Conservation (phyloP, 2,797 vertebrate genomes). For the Merluccius polli region DNA sequence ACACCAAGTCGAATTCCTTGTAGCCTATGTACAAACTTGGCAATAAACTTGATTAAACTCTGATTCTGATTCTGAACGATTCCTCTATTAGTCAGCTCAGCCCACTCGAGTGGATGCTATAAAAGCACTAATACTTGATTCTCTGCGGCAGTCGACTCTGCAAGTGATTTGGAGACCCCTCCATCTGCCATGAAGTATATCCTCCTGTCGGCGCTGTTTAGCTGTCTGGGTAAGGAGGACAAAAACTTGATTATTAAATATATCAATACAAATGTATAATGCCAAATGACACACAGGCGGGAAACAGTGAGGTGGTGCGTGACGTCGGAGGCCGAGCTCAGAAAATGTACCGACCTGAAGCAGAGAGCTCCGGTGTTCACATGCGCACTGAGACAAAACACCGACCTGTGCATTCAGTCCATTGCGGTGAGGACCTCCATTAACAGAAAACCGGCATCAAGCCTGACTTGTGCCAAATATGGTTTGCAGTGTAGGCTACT, state of each 20-base stretch:
- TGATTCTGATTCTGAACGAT: too few species aligned
- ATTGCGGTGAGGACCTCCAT: too few species aligned
- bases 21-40: conserved; percentile 60
- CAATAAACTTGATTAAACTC: too few species aligned
- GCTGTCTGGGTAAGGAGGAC: conserved; percentile 62
- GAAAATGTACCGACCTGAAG: conserved; percentile 50
- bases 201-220: conserved; percentile 52
- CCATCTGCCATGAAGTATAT: conserved; percentile 64
- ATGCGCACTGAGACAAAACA: conserved; percentile 40
- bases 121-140: conserved; percentile 42
- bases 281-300: background rate
- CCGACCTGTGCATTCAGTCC: background rate
- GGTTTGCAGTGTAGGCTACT: too few species aligned
- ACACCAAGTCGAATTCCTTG: too few species aligned
- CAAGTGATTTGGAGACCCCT: conserved; percentile 38
- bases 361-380: conserved; percentile 11
- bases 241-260: background rate
- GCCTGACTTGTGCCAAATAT: too few species aligned
- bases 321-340: conserved; percentile 47
- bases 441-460: too few species aligned
- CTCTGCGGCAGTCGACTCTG: conserved; percentile 22
- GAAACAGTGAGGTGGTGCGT: conserved; percentile 70
- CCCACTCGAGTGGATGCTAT: conserved; percentile 47
- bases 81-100: conserved; percentile 8
- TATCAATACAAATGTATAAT: background rate